Percentiles rank a stretch among this genome's conserved stretches.
Evolutionary conservation across 2,113 vertebrate species (phyloP).

Genomic region (Zingel zingel): DNA sequence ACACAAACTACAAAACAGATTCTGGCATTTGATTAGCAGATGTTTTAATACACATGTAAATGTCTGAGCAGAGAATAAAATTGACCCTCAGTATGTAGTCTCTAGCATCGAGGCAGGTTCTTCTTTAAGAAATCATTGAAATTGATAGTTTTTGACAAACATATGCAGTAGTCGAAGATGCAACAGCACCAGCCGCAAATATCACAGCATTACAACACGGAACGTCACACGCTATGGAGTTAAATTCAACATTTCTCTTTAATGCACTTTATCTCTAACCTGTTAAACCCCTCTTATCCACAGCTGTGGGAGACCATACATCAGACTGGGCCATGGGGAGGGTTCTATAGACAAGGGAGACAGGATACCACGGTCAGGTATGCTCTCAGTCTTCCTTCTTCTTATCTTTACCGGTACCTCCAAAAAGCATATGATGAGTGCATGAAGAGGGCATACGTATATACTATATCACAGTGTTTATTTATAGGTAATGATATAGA

Average conservation of each 20-base stretch:
- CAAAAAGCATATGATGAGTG: background rate
- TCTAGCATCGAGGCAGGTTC: background rate
- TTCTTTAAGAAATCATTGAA: background rate
- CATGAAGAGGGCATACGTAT: background rate
- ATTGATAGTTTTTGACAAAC: conserved; percentile 1
- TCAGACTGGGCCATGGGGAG: conserved; percentile 85
- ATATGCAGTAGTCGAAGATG: background rate
- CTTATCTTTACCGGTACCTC: background rate
- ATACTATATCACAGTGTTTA: background rate
- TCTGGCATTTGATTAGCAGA: background rate
- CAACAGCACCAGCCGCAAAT: background rate
- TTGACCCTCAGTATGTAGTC: background rate
- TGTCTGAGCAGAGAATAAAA: background rate
- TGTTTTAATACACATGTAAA: background rate
- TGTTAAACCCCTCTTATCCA: conserved; percentile 24
- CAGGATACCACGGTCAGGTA: conserved; percentile 88
- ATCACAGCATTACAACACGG: background rate
- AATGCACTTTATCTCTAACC: conserved; percentile 17
- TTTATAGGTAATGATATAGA: background rate
- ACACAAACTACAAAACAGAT: background rate
- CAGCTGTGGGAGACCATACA: conserved; percentile 94
- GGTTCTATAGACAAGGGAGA: conserved; percentile 85
- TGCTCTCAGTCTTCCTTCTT: background rate
- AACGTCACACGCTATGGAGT: background rate
- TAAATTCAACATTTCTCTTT: conserved; percentile 13